Percentiles rank a stretch among this genome's conserved stretches.
These are phyloP conservation scores for Cacatua alba DNA, from an alignment of 2,113 vertebrate species.

Conservation along the genomic window DNA sequence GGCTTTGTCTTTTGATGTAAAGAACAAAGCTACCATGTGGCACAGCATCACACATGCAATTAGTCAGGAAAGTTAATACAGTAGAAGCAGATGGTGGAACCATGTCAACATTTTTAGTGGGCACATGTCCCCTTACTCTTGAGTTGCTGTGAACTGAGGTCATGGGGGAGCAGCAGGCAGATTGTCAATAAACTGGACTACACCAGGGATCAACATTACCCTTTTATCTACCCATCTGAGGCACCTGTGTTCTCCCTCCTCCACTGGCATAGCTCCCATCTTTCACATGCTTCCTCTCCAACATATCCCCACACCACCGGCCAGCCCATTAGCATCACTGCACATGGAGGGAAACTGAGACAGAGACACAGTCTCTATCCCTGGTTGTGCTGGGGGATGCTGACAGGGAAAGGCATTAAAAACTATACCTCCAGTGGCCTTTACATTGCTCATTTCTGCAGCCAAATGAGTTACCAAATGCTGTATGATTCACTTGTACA, in stretches of 20 bases:
- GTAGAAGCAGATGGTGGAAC: constrained; percentile 66
- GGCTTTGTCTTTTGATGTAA: constrained; percentile 46
- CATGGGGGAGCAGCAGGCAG: not conserved
- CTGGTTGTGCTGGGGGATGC: not conserved
- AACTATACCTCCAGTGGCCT: not conserved
- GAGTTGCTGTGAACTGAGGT: not conserved
- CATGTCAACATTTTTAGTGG: constrained; percentile 51
- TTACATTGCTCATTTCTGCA: not conserved
- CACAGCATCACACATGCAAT: constrained; percentile 62
- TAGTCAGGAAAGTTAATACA: constrained; percentile 63
- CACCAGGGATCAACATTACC: not conserved
- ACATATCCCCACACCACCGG: not conserved
- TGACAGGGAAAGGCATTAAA: not conserved
- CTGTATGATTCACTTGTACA: fast-evolving
- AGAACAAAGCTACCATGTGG: constrained; percentile 70
- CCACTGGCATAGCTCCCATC: not conserved
- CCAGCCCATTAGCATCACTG: not conserved
- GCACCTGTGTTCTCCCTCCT: not conserved
- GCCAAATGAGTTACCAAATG: not conserved
- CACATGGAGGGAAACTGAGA: not conserved
- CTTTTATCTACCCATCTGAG: not conserved
- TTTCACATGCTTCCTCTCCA: not conserved
- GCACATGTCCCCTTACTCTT: constrained; percentile 22
- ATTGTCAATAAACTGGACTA: not conserved
- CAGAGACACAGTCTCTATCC: not conserved